Evolutionary conservation across 2,888 invertebrate species (phyloP).

Genomic region (Crematogaster levior): DNA sequence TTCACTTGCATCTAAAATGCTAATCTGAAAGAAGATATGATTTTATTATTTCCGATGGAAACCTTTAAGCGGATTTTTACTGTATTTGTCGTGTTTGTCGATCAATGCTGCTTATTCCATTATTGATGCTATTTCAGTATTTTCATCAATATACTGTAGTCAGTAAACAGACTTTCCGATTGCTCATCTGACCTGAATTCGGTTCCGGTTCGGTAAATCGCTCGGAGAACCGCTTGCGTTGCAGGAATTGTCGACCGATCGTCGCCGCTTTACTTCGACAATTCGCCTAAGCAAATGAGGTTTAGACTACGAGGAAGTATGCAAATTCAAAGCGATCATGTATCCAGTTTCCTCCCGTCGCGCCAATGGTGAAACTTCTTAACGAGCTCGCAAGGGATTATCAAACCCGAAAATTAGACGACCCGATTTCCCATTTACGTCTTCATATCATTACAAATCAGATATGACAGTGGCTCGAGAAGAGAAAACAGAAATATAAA

Average conservation of each 20-base stretch:
- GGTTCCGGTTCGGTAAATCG: slow-evolving; percentile 27
- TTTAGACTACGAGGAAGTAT: slow-evolving; percentile 43
- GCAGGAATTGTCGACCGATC: slow-evolving; percentile 39
- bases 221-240: slow-evolving; percentile 18
- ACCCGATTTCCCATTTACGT: slow-evolving; percentile 25
- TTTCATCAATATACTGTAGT: slow-evolving; percentile 24
- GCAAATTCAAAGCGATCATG: slow-evolving; percentile 51
- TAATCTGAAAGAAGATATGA: not conserved
- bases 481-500: not conserved
- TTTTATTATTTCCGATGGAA: not conserved
- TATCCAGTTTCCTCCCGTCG: slow-evolving; percentile 45
- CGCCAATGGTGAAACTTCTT: slow-evolving; percentile 44
- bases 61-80: not conserved
- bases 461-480: not conserved
- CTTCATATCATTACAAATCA: slow-evolving; percentile 22
- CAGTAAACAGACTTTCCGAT: slow-evolving; percentile 45
- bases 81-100: not conserved
- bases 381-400: slow-evolving; percentile 40
- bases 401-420: slow-evolving; percentile 34
- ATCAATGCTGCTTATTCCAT: not conserved
- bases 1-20: not conserved
- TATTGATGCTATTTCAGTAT: slow-evolving; percentile 29
- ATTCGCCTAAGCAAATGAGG: slow-evolving; percentile 48
- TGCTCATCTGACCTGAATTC: slow-evolving; percentile 43
- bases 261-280: slow-evolving; percentile 44